These are phyloP conservation scores for Physeter macrocephalus DNA, from an alignment of 2,113 vertebrate species.

Conservation along the genomic window DNA sequence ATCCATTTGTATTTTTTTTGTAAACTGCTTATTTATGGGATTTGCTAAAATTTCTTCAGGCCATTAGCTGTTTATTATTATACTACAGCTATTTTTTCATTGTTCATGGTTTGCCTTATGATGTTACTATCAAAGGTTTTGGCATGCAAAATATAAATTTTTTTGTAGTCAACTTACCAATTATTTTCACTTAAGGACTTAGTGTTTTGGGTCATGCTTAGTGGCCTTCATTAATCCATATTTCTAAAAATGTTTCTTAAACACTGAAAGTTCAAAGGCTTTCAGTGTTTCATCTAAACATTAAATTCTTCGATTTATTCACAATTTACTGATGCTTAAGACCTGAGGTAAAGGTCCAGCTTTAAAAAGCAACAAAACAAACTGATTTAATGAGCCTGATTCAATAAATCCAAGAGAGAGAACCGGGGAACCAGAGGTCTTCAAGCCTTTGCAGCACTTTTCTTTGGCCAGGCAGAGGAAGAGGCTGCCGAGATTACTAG, in stretches of 20 bases:
- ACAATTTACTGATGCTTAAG: neutral
- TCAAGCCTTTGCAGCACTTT: rapidly evolving
- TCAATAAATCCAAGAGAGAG: neutral
- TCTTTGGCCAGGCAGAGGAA: slow-evolving; percentile 81
- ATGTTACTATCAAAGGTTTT: neutral
- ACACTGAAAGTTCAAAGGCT: neutral
- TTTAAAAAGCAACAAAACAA: slow-evolving; percentile 38
- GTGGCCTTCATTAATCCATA: neutral
- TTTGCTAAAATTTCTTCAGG: neutral
- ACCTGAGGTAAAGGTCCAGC: neutral
- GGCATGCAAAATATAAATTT: neutral
- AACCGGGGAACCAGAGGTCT: rapidly evolving
- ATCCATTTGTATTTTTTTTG: neutral
- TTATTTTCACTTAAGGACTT: neutral
- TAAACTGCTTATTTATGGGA: neutral
- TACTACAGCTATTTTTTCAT: neutral
- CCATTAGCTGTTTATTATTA: neutral
- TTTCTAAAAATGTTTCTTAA: neutral
- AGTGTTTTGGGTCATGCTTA: neutral
- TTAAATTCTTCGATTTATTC: neutral
- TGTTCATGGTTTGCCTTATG: neutral
- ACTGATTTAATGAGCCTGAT: slow-evolving; percentile 99
- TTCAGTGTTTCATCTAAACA: neutral
- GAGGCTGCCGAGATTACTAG: slow-evolving; percentile 82
- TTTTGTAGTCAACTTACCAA: neutral